These are phyloP conservation scores for Zosterops japonicus DNA, from an alignment of 2,113 vertebrate genomes.

Conservation along the genomic window DNA sequence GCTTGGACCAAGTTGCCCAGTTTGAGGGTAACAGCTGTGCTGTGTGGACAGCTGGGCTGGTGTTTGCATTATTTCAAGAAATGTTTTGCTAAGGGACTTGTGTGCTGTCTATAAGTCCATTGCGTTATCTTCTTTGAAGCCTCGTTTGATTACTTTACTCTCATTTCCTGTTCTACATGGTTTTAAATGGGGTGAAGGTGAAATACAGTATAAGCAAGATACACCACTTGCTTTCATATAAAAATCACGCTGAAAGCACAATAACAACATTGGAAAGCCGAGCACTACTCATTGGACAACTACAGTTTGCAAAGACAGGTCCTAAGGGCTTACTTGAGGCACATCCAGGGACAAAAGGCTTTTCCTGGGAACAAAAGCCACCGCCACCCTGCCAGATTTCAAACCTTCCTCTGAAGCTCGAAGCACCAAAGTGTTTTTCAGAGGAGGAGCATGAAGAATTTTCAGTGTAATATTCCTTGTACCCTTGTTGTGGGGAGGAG, in stretches of 20 bases:
- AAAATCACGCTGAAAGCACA: neutral
- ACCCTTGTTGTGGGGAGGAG: neutral
- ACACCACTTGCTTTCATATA: neutral
- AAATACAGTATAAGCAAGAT: neutral
- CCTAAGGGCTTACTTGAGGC: neutral
- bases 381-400: neutral
- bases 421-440: neutral
- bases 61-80: neutral
- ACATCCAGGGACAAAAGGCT: neutral
- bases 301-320: neutral
- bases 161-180: neutral
- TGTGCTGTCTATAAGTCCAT: neutral
- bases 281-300: neutral
- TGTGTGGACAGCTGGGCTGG: neutral
- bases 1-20: rapidly evolving
- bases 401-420: neutral
- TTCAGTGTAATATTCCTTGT: neutral
- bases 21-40: neutral
- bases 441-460: neutral
- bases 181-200: neutral
- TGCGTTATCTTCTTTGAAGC: neutral
- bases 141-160: neutral
- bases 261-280: neutral
- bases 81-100: neutral
- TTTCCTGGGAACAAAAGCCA: neutral